Evolutionary conservation across 2,113 vertebrate genomes (phyloP).

Genomic region (Monopterus albus): DNA sequence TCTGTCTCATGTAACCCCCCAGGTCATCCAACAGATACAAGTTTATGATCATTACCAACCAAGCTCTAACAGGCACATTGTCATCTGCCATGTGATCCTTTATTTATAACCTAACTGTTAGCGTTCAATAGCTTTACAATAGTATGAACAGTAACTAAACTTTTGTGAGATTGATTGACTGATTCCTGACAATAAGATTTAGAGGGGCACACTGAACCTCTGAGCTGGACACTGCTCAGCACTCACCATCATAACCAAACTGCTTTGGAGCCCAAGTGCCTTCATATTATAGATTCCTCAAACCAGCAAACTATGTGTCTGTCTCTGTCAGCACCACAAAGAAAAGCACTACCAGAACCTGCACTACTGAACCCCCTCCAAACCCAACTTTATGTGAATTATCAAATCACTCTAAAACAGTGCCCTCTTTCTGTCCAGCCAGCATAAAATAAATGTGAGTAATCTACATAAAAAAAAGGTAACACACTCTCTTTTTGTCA

Average conservation of each 20-base stretch:
- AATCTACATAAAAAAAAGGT: too few species aligned
- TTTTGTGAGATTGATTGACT: not conserved
- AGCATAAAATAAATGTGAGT: too few species aligned
- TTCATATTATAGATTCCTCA: not conserved
- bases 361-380: too few species aligned
- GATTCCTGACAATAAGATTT: conserved; percentile 1
- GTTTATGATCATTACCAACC: not conserved
- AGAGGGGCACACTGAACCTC: not conserved
- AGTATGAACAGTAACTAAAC: too few species aligned
- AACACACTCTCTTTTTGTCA: too few species aligned
- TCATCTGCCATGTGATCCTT: too few species aligned
- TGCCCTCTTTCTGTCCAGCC: too few species aligned
- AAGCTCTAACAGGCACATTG: too few species aligned
- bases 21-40: not conserved
- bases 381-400: not conserved
- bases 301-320: not conserved
- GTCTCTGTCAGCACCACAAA: not conserved
- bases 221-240: not conserved
- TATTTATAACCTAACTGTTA: too few species aligned
- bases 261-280: not conserved
- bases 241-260: not conserved
- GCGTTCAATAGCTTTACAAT: too few species aligned
- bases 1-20: not conserved
- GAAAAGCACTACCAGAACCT: too few species aligned
- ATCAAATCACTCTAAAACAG: too few species aligned